Evolutionary conservation across 2,888 invertebrate species (phyloP), one percentile per base, ranked within the genome.

Genomic region (Rhamnusium bicolor): DNA sequence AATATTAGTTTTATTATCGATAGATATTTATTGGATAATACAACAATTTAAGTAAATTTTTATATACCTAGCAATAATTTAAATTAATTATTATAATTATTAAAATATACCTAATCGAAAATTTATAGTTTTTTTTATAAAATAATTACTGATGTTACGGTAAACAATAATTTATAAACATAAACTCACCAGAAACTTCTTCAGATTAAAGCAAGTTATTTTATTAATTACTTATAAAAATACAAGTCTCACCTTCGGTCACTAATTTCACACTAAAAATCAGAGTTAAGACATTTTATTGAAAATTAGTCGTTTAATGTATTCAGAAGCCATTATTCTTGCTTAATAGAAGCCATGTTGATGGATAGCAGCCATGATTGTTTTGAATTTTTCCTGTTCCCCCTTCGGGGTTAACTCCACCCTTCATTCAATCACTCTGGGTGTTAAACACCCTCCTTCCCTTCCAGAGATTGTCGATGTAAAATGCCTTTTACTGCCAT

Each of bases 331-430:
- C 80, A 82, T 80, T 79, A 79, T 79, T 75, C 77, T 79, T 79
- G 78, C 74, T 71, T 71, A 77, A 78, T 78, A 80, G 80, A 77
- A 88, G 90, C 90, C 90, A 90, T 90, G 89, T 89, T 90, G 90
- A 89, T 90, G 87, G 89, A 90, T 90, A 88, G 90, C 89, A 89
- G 90, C 90, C 90, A 90, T 91, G 90, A 90, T 90, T 89, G 90
- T 88, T 88, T 87, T 83, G 87, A 89, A 85, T 87, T 87, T 86
- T 85, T 85, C 80, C 83, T 79, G 79, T 74, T 84, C 84, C 85
- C 85, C 86, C 81, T 83, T 79, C 83, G 81, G 84, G 85, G 86
- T 86, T 83, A 82, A 87, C 90, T 90, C 90, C 90, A 90, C 90
- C 90, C 90, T 89, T 89, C 89, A 89, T 89, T 90, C 90, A 90